Base-by-base conservation (phyloP, 2,113 vertebrate genomes). In the Cariama cristata region DNA sequence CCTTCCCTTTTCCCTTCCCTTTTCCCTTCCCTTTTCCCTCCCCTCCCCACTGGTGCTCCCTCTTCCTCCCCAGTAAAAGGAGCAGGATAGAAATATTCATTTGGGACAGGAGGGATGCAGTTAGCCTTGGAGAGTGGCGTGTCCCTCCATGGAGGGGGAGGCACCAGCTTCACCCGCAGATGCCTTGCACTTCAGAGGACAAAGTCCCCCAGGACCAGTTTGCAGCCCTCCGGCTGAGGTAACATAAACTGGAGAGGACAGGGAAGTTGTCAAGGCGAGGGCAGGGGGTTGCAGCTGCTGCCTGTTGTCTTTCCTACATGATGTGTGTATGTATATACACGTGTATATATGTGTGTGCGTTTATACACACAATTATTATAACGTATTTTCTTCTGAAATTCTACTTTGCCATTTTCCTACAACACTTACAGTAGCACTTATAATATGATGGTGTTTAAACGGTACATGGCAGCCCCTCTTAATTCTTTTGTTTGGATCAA, bases 401-500 rank as follows among this genome's bases (percentile, higher is more conserved):
- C 66, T 69, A 44, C 26, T 74, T 66, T 71, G 17, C 26, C 5
- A 4, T 63, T 73, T 79, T 76, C 35, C 7, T 47, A 7, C 44
- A 69, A 40, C 8, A 33, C 15, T 79, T n/a, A 6, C 84, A 87
- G 45, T 60, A 87, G 68, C 35, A 56, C 77, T 92, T 93, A 44
- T 0, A 81, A 16, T 63, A 38, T 47, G 53, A 52, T 53, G 35
- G 3, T 71, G 35, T 81, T 73, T 87, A 90, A 74, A 69, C 7
- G 5, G 27, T 81, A 58, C 42, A 50, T 58, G 69, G 69, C 74
- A 74, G 79, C 22, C 74, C 38, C 45, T 84, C 50, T 82, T 84
- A 77, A 53, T 88, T 81, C 40, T 90, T 92, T 85, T 77, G 52
- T 86, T 95, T 93, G 68, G 38, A 72, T 83, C 28, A 89, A 72